Evolutionary conservation across 2,113 vertebrate genomes (phyloP), one percentile per base, ranked within the genome.

Genomic region (Thomomys bottae): DNA sequence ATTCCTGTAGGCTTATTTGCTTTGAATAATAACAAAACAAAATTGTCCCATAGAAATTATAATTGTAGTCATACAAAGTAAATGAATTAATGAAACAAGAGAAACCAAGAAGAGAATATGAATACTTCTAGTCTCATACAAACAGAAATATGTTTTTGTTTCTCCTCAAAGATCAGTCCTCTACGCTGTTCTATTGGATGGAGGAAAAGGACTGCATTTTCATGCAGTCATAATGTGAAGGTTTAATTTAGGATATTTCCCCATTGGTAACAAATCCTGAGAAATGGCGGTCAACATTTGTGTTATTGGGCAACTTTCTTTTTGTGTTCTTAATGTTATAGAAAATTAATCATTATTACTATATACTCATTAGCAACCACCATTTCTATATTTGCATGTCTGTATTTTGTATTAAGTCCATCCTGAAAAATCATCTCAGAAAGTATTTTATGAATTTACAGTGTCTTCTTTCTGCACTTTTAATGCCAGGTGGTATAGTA

Each of bases 201-300:
- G 54, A 79, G 36, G 10, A 67, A 26, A 59, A 89, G 30, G 14
- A 82, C 36, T 9, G 30, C 7, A 49, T 26, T 87, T 30, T 45
- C 36, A 23, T 17, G 5, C 1, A 59, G 17, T 66, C 12, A 72
- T 70, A 49, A 77, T 23, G 42, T 20, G n/a, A 34, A 73, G 1
- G 2, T 73, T 89, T 7, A 87, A 2, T n/a, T 40, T 77, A 28
- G 9, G 17, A 81, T n/a, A n/a, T 49, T 84, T 87, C 34, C 38
- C 6, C 45, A 63, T 1, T 38, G 14, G 36, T 80, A 78, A 49
- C 30, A 77, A 45, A 77, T 15, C 4, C 40, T 80, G 49, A 28
- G 63, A 72, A 82, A 80, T 42, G 36, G 73, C 32, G 68, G 80
- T 80, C 40, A 95, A 14, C 32, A n/a, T 73, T 15, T 88, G n/a